Evolutionary conservation across 2,113 vertebrate genomes (phyloP).

Genomic region (Pollachius pollachius): DNA sequence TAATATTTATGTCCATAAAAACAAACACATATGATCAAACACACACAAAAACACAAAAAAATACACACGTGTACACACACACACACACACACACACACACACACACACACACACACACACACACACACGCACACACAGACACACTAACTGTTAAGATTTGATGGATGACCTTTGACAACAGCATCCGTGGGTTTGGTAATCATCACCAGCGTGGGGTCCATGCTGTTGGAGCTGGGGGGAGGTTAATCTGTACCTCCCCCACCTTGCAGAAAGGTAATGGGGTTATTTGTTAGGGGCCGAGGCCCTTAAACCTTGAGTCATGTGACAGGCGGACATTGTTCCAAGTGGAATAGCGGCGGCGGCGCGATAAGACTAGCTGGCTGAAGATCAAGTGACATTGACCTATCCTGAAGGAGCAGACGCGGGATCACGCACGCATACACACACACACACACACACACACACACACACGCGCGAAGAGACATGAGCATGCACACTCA

Average conservation of each 20-base stretch:
- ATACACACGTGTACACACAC: neutral
- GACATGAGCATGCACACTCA: neutral
- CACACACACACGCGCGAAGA: neutral
- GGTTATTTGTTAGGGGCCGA: constrained; percentile 68
- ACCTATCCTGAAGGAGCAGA: constrained; percentile 40
- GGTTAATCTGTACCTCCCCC: too few relatives aligned
- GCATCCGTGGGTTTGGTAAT: constrained; percentile 71
- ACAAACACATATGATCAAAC: too few relatives aligned
- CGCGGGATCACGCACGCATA: neutral
- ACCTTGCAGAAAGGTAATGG: constrained; percentile 55
- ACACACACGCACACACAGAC: constrained; percentile 4
- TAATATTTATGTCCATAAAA: too few relatives aligned
- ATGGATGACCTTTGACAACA: constrained; percentile 68
- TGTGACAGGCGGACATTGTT: constrained; percentile 68
- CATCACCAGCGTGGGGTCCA: constrained; percentile 63
- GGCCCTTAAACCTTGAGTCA: constrained; percentile 69
- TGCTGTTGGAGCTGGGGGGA: neutral
- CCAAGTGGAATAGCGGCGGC: constrained; percentile 53
- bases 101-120: constrained; percentile 1
- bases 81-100: constrained; percentile 1
- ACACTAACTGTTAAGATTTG: constrained; percentile 22
- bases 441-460: neutral
- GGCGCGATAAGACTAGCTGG: constrained; percentile 66
- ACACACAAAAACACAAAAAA: neutral
- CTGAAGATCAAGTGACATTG: constrained; percentile 62